Percentiles rank a stretch among this genome's conserved stretches.
Evolutionary conservation across 1,140 invertebrate species (phyloP).

Genomic region (Ceratina australensis): DNA sequence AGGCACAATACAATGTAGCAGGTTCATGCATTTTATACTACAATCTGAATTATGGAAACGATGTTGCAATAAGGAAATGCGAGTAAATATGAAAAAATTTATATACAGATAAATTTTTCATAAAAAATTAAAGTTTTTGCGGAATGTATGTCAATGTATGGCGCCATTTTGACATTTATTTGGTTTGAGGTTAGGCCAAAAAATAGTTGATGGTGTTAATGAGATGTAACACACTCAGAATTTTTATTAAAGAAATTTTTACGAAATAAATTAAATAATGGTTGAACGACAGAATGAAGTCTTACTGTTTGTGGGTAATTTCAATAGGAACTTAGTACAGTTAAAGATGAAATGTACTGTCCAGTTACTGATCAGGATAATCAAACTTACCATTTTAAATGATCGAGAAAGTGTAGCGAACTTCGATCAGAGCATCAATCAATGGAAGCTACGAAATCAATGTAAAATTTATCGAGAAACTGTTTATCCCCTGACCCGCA

Average conservation of each 20-base stretch:
- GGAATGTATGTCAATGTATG: constrained; percentile 15
- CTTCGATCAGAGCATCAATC: constrained; percentile 40
- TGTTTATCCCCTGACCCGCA: constrained; percentile 43
- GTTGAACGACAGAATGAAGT: background rate
- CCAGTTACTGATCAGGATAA: background rate
- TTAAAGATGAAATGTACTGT: background rate
- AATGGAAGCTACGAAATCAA: constrained; percentile 36
- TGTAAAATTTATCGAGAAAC: constrained; percentile 43
- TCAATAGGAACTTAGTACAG: background rate
- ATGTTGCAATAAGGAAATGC: background rate
- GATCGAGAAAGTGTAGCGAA: constrained; percentile 8
- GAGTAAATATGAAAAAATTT: background rate
- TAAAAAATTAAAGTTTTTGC: background rate
- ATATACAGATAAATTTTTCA: too few species aligned
- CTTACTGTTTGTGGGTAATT: background rate
- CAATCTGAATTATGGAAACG: too few species aligned
- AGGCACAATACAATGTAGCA: too few species aligned
- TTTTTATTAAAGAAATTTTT: background rate
- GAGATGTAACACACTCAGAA: background rate
- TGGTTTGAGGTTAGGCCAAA: constrained; percentile 28
- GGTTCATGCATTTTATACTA: too few species aligned
- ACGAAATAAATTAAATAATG: too few species aligned
- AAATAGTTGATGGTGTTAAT: background rate
- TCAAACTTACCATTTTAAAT: constrained; percentile 42
- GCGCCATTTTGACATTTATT: constrained; percentile 47